Percentiles rank a stretch among this genome's conserved stretches.
phyloP scores from a whole-genome alignment of 2,888 invertebrate species.

The Agrenia bidenticulata region DNA sequence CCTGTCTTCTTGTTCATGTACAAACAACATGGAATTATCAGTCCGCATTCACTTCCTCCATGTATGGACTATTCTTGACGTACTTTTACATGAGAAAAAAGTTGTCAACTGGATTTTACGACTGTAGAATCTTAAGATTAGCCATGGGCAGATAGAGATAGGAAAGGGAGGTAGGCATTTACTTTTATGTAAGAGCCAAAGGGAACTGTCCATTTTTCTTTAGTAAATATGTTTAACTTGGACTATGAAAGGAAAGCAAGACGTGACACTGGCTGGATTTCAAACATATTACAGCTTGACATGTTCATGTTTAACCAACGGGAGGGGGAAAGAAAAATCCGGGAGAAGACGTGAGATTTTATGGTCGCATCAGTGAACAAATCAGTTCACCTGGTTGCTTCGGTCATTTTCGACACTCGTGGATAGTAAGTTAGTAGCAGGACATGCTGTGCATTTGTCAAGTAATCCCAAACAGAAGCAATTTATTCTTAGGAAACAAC shows the following conservation, averaged over 20 bases:
- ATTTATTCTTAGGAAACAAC: constrained; percentile 8
- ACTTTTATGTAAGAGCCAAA: no score
- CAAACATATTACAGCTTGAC: no score
- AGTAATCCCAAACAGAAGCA: not conserved
- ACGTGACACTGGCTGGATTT: no score
- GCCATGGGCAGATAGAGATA: not conserved
- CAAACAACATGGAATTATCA: constrained; percentile 8
- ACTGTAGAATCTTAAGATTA: constrained; percentile 3
- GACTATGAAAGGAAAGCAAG: no score
- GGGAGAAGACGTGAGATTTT: not conserved
- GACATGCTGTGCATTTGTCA: not conserved
- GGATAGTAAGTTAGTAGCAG: not conserved
- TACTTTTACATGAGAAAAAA: not conserved
- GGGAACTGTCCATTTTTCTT: no score
- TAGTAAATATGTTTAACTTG: no score
- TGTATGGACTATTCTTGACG: not conserved
- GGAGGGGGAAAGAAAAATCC: no score
- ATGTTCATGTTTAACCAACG: no score
- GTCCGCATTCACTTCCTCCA: not conserved
- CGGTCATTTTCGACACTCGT: not conserved
- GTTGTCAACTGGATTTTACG: constrained; percentile 1
- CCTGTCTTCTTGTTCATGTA: not conserved
- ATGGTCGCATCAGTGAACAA: constrained; percentile 1
- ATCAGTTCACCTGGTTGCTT: constrained; percentile 6
- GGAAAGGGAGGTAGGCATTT: no score